Percentiles rank a stretch among this genome's conserved stretches.
Evolutionary conservation across 1,140 invertebrate genomes (phyloP).

Genomic region (Aphelinus atriplicis): DNA sequence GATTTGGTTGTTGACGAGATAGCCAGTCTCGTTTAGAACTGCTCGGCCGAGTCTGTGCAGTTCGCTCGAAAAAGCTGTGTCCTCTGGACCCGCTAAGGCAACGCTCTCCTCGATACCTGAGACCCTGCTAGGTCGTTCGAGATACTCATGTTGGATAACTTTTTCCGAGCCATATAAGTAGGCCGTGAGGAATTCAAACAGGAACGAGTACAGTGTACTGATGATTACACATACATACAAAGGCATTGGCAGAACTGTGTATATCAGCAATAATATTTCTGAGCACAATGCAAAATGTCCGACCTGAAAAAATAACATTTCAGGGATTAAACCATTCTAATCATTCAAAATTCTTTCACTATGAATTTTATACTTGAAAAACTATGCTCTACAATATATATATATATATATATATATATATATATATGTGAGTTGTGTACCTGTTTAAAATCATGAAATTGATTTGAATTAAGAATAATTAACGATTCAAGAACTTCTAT

Average conservation of each 20-base stretch:
- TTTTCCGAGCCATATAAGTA: conserved; percentile 49
- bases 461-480: too few species aligned
- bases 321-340: too few species aligned
- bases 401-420: neutral
- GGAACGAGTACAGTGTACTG: conserved; percentile 80
- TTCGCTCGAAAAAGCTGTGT: neutral
- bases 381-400: neutral
- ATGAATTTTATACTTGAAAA: neutral
- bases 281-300: conserved; percentile 87
- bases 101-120: neutral
- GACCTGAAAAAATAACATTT: conserved; percentile 20
- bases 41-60: conserved; percentile 2
- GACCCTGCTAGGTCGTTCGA: neutral
- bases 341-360: too few species aligned
- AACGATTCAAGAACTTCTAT: too few species aligned
- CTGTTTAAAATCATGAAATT: too few species aligned
- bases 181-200: conserved; percentile 78
- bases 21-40: conserved; percentile 3
- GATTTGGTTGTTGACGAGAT: neutral
- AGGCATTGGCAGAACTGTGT: conserved; percentile 92
- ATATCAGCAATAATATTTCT: conserved; percentile 89
- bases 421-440: too few species aligned
- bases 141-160: neutral
- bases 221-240: conserved; percentile 84
- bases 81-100: neutral